A percentile compares a stretch with the other conserved stretches of the same genome.
Evolutionary conservation across 2,888 invertebrate species (phyloP).

Genomic region (Sesamia inferens): DNA sequence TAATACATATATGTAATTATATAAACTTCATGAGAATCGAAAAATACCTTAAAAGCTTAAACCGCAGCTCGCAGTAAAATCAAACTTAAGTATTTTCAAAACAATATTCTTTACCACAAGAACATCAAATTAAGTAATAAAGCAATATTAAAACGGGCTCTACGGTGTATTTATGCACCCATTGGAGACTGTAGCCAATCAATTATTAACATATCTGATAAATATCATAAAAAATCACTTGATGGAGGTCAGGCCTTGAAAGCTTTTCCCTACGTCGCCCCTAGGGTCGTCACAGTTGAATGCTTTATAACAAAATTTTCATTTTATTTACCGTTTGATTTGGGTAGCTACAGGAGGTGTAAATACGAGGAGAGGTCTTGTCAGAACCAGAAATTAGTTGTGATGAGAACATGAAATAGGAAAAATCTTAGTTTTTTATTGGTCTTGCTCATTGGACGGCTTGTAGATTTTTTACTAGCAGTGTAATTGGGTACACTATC

Average conservation of each 20-base stretch:
- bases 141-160: conserved; percentile 11
- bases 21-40: not conserved
- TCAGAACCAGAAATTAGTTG: conserved; percentile 1
- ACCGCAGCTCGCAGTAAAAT: not conserved
- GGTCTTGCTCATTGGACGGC: not conserved
- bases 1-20: too few relatives aligned
- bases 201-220: conserved; percentile 57
- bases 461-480: not conserved
- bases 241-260: conserved; percentile 35
- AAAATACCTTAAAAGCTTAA: too few relatives aligned
- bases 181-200: conserved; percentile 43
- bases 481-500: not conserved
- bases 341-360: not conserved
- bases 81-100: not conserved
- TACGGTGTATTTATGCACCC: conserved; percentile 18
- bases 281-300: conserved; percentile 42
- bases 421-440: not conserved
- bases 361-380: not conserved
- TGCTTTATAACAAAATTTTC: not conserved
- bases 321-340: conserved; percentile 4
- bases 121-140: conserved; percentile 51
- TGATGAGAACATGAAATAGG: not conserved
- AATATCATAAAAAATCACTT: conserved; percentile 58
- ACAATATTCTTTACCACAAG: conserved; percentile 5
- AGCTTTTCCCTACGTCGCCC: conserved; percentile 26